Evolutionary conservation across 2,888 invertebrate species (phyloP).

Genomic region (Cantharis lateralis): DNA sequence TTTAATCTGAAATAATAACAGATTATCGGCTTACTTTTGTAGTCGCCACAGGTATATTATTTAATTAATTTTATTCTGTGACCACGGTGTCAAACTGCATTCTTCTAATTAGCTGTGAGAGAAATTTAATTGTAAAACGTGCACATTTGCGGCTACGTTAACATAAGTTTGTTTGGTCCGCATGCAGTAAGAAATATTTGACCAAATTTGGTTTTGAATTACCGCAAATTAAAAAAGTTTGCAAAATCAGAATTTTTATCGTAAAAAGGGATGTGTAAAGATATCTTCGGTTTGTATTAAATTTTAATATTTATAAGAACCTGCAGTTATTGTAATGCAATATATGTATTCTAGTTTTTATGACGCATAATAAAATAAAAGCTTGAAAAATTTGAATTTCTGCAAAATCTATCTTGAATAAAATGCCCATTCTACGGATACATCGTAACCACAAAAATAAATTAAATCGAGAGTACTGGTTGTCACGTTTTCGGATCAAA

Average conservation of each 20-base stretch:
- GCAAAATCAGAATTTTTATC: neutral
- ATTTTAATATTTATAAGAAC: constrained; percentile 19
- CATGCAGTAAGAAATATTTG: neutral
- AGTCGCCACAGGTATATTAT: too few species aligned
- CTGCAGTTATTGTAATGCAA: constrained; percentile 9
- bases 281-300: neutral
- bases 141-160: neutral
- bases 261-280: neutral
- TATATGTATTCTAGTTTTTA: constrained; percentile 24
- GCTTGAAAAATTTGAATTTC: constrained; percentile 23
- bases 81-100: too few species aligned
- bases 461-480: neutral
- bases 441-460: constrained; percentile 30
- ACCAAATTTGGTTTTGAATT: neutral
- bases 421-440: constrained; percentile 34
- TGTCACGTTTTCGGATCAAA: neutral
- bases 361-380: constrained; percentile 23
- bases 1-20: too few species aligned
- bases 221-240: neutral
- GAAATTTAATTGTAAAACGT: neutral
- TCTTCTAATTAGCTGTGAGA: too few species aligned
- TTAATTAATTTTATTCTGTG: too few species aligned
- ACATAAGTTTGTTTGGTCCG: neutral
- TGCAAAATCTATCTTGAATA: constrained; percentile 32
- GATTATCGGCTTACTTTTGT: too few species aligned